Evolutionary conservation across 2,113 vertebrate genomes (phyloP), one percentile per base, ranked within the genome.

Genomic region (Donacobius atricapilla): DNA sequence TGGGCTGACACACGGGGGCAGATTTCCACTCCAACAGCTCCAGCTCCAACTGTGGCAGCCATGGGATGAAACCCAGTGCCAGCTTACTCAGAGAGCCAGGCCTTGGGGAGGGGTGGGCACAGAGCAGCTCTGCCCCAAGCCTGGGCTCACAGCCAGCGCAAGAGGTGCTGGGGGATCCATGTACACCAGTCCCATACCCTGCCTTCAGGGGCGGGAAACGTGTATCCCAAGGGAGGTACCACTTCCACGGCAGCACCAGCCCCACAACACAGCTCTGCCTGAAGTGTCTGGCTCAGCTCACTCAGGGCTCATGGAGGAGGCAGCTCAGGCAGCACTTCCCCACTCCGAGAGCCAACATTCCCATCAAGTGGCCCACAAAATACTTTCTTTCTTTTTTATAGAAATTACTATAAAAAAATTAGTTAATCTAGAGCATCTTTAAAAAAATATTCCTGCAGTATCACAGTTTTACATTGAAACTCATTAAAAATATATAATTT

Each of bases 341-440:
- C 42, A 4, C 39, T n/a, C 66, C 0, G 5, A 66, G 48, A 61
- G 54, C 1, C 2, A 85, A 69, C 37, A 31, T 71, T 76, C 84
- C 86, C 65, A 80, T 20, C 91, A 69, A 56, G 63, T 3, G 75
- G 87, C 58, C 81, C 64, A 77, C 88, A 79, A 83, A 87, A 89
- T 78, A 84, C 56, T 68, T 94, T 64, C 78, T 60, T 65, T 66
- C 68, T 87, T 68, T 80, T 89, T 71, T 85, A 82, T 56, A 97
- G 93, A 95, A 95, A 96, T 95, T 80, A 88, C 95, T 94, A 95
- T 94, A 96, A 95, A 97, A 97, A 97, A 97, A 96, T 94, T 90
- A 96, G 77, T 84, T 94, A 54, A 90, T 94, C 94, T 93, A 73
- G 81, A 96, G 69, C 85, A 95, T 95, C 92, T 95, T 92, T 96